Percentiles rank a stretch among this genome's conserved stretches.
phyloP scores from a whole-genome alignment of 2,888 invertebrate genomes.

The Andrena chrysosceles region DNA sequence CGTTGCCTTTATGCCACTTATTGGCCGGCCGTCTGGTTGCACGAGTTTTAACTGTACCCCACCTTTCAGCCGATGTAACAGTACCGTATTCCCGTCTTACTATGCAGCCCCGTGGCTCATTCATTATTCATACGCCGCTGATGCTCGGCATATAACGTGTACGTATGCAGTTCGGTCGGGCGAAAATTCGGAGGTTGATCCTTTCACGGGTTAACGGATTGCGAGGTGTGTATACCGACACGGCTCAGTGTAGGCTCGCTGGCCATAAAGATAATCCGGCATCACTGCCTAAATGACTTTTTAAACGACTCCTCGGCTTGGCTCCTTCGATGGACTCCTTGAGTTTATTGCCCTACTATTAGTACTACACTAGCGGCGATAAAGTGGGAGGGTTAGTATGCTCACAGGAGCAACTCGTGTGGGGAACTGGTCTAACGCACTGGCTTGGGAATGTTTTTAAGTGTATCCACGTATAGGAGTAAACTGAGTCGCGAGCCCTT shows the following conservation, averaged over 20 bases:
- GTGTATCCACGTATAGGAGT: neutral
- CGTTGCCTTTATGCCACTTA: conserved; percentile 60
- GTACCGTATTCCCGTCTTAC: conserved; percentile 73
- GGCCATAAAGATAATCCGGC: conserved; percentile 23
- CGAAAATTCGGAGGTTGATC: conserved; percentile 74
- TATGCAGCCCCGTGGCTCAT: conserved; percentile 72
- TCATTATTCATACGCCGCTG: conserved; percentile 78
- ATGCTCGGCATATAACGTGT: conserved; percentile 75
- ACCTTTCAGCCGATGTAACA: conserved; percentile 66
- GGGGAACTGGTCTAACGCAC: neutral
- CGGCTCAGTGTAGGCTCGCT: neutral
- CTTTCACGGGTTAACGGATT: conserved; percentile 54
- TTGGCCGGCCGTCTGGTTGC: conserved; percentile 54
- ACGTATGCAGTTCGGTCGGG: conserved; percentile 73
- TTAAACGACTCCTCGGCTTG: conserved; percentile 2
- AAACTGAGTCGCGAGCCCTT: neutral
- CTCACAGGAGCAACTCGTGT: neutral
- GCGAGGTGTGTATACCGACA: neutral
- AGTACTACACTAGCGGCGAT: neutral
- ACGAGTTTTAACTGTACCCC: conserved; percentile 70
- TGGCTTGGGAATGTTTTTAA: neutral
- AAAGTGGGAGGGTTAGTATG: neutral
- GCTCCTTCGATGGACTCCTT: neutral
- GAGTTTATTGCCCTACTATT: neutral
- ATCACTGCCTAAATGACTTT: conserved; percentile 17